Percentiles rank a stretch among this genome's conserved stretches.
Conservation (phyloP, 2,888 invertebrate genomes). For the Hirtodrosophila confusa region DNA sequence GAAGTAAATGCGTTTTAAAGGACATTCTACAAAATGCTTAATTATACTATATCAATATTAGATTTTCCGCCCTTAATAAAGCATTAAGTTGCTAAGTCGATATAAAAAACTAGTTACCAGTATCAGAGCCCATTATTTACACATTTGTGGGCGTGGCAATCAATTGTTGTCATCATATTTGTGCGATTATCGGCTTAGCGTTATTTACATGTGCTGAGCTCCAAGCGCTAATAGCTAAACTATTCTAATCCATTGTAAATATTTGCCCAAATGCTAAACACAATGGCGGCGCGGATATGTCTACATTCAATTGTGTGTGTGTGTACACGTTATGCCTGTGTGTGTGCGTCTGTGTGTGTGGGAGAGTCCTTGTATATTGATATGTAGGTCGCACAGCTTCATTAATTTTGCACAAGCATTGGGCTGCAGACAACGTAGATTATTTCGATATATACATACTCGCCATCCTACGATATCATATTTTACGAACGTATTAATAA, state of each 20-base stretch:
- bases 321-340: background rate
- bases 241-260: slow-evolving; percentile 67
- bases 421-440: slow-evolving; percentile 24
- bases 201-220: slow-evolving; percentile 65
- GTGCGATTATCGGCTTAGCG: slow-evolving; percentile 67
- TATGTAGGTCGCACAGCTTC: slow-evolving; percentile 50
- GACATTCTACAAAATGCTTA: too few species aligned
- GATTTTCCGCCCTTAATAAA: too few species aligned
- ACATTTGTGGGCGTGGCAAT: slow-evolving; percentile 42
- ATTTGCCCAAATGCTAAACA: slow-evolving; percentile 47
- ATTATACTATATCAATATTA: too few species aligned
- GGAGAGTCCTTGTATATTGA: slow-evolving; percentile 18
- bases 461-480: background rate
- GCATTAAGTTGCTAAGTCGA: slow-evolving; percentile 20
- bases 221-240: slow-evolving; percentile 62
- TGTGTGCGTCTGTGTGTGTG: background rate
- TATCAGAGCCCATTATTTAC: slow-evolving; percentile 30
- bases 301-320: background rate
- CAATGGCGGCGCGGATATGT: slow-evolving; percentile 23
- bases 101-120: slow-evolving; percentile 42
- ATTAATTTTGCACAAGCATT: slow-evolving; percentile 48
- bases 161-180: slow-evolving; percentile 62
- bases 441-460: background rate
- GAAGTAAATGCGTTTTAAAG: too few species aligned
- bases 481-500: background rate